phyloP scores from a whole-genome alignment of 2,888 invertebrate species.

The Drosophila colorata region DNA sequence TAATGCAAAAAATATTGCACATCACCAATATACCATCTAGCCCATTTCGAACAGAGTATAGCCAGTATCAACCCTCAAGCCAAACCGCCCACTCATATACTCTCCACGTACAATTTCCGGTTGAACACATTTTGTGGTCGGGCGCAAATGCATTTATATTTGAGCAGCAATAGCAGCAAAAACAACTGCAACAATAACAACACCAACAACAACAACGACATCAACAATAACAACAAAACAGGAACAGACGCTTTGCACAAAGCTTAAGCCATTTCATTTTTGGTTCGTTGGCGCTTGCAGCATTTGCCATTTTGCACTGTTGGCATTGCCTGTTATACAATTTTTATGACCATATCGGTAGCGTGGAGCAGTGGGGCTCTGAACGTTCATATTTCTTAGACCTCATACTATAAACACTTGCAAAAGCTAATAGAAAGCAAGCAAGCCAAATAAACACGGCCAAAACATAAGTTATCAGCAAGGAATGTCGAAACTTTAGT shows the following conservation, averaged over 20 bases:
- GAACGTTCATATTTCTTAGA: slow-evolving; percentile 72
- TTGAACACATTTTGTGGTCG: slow-evolving; percentile 83
- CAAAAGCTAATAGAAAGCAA: slow-evolving; percentile 67
- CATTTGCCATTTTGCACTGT: slow-evolving; percentile 71
- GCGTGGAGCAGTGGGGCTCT: slow-evolving; percentile 22
- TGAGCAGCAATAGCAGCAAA: slow-evolving; percentile 54
- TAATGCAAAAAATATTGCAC: not conserved
- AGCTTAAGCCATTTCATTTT: slow-evolving; percentile 81
- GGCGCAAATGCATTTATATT: slow-evolving; percentile 80
- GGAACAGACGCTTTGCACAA: slow-evolving; percentile 63
- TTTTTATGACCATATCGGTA: slow-evolving; percentile 54
- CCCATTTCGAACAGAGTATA: not conserved
- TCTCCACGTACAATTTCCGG: slow-evolving; percentile 82
- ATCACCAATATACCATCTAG: not conserved
- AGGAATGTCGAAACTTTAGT: slow-evolving; percentile 33
- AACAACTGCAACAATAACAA: slow-evolving; percentile 35
- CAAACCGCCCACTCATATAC: slow-evolving; percentile 62
- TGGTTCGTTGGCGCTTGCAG: slow-evolving; percentile 74
- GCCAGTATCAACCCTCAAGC: slow-evolving; percentile 21
- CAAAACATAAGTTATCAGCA: slow-evolving; percentile 36
- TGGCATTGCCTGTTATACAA: slow-evolving; percentile 41
- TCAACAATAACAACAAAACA: slow-evolving; percentile 25
- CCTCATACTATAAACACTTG: slow-evolving; percentile 57
- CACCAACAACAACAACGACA: slow-evolving; percentile 31
- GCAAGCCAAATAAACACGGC: slow-evolving; percentile 57